Evolutionary conservation across 2,797 vertebrate genomes (phyloP).

Genomic region (Melanotaenia nigrans): DNA sequence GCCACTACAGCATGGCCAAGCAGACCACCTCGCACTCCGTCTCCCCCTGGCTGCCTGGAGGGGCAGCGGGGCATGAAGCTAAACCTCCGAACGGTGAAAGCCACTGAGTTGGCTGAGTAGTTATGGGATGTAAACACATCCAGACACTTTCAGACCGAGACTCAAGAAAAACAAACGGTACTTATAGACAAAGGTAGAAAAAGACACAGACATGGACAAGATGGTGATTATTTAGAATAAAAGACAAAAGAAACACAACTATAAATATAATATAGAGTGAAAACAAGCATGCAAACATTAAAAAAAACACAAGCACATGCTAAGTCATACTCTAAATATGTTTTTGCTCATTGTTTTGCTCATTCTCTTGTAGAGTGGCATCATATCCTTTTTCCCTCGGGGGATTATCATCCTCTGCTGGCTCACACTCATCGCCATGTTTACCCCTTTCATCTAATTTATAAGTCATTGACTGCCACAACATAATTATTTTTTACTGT

Average conservation of each 20-base stretch:
- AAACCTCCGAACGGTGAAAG: constrained; percentile 91
- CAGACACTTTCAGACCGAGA: constrained; percentile 36
- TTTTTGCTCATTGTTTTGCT: constrained; percentile 28
- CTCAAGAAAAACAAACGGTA: constrained; percentile 6
- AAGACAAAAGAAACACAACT: constrained; percentile 53
- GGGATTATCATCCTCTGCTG: constrained; percentile 35
- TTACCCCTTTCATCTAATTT: constrained; percentile 48
- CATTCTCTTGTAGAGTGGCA: constrained; percentile 28
- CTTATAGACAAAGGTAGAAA: constrained; percentile 26
- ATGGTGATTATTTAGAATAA: constrained; percentile 45
- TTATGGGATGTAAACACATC: constrained; percentile 28
- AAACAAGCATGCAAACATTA: constrained; percentile 72
- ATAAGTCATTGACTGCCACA: constrained; percentile 65
- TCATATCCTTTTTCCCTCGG: constrained; percentile 28
- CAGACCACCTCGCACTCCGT: constrained; percentile 96
- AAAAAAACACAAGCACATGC: constrained; percentile 51
- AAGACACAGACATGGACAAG: constrained; percentile 30
- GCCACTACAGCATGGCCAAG: constrained; percentile 99
- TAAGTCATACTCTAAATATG: constrained; percentile 43
- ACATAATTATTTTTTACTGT: constrained; percentile 75
- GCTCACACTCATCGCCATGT: constrained; percentile 69
- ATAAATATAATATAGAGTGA: constrained; percentile 52
- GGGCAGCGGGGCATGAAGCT: constrained; percentile 83
- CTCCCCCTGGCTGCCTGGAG: constrained; percentile 94
- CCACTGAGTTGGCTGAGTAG: constrained; percentile 81